Evolutionary conservation across 2,888 invertebrate genomes (phyloP).

Genomic region (Spialia ferax): DNA sequence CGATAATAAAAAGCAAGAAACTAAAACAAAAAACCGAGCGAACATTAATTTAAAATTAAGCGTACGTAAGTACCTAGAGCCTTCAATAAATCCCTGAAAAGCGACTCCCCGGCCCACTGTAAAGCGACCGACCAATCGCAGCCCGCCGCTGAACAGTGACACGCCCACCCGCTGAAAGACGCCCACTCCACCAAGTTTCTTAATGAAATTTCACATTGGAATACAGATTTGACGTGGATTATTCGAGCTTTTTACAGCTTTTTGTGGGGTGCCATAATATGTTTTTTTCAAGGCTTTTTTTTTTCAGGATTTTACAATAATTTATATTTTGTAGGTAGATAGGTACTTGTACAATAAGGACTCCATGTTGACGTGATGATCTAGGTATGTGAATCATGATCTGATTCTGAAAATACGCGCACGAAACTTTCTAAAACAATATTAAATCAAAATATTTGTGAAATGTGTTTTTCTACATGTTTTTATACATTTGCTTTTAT

Average conservation of each 20-base stretch:
- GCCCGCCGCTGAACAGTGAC: conserved; percentile 75
- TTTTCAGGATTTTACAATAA: not conserved
- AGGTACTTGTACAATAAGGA: too few relatives aligned
- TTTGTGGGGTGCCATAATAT: not conserved
- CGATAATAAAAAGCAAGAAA: conserved; percentile 25
- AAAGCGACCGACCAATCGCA: conserved; percentile 72
- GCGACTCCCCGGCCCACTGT: conserved; percentile 70
- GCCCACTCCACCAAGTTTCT: conserved; percentile 51
- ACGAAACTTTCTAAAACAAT: too few relatives aligned
- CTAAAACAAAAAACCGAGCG: conserved; percentile 17
- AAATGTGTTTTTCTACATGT: too few relatives aligned
- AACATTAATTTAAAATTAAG: conserved; percentile 36
- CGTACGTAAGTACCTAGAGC: conserved; percentile 42
- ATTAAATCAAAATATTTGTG: too few relatives aligned
- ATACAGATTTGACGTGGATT: conserved; percentile 36
- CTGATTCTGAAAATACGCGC: too few relatives aligned
- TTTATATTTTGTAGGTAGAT: too few relatives aligned
- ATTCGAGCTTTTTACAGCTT: conserved; percentile 21
- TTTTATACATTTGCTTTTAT: too few relatives aligned
- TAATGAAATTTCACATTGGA: conserved; percentile 38
- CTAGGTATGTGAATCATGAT: too few relatives aligned
- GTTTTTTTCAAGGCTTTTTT: conserved; percentile 18
- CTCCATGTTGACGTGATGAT: too few relatives aligned
- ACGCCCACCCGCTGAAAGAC: conserved; percentile 83
- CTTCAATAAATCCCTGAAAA: conserved; percentile 66